Evolutionary conservation across 1,140 invertebrate species (phyloP), one percentile per base, ranked within the genome.

Genomic region (Rhopalosiphum maidis): DNA sequence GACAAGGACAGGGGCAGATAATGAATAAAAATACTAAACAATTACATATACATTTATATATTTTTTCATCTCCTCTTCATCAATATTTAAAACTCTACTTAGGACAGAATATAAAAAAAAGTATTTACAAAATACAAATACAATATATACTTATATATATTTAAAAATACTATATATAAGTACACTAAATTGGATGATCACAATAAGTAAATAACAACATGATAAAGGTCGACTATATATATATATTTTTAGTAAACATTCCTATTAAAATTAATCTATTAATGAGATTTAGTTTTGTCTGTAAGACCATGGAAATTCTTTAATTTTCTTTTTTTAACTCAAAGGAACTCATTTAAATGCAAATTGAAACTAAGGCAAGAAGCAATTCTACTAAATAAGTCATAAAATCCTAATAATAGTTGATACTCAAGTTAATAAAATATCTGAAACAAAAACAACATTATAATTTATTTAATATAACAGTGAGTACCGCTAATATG

Each of bases 101-200:
- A 93, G 91, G 91, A 93, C 91, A 93, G 91, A 93, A 93, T 93
- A 86, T 93, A 93, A 93, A 93, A 93, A 93, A 93, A 93, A 93
- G 91, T 93, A 93, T 93, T 93, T 93, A 93, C 91, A 93, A 93
- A 93, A 93, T 93, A 93, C 91, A 83, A 93, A 93, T 93, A 93
- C 91, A 93, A 91, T 91, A 93, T 86, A 92, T 92, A 92, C 43
- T 46, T 92, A 55, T 86, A 93, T 93, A 93, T 93, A 93, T 90
- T 90, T 90, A 68, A 90, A 90, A 90, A 90, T 90, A 68, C 37
- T 90, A 90, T 90, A 48, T 93, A 93, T 93, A 93, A 93, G 82
- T 93, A 93, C 91, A 93, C 91, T 93, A 93, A 93, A 86, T 93
- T 93, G 91, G 77, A 93, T 86, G 82, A 93, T 93, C 91, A 93